phyloP scores from a whole-genome alignment of 92 coral and sea anemone species.

The Nematostella vectensis region DNA sequence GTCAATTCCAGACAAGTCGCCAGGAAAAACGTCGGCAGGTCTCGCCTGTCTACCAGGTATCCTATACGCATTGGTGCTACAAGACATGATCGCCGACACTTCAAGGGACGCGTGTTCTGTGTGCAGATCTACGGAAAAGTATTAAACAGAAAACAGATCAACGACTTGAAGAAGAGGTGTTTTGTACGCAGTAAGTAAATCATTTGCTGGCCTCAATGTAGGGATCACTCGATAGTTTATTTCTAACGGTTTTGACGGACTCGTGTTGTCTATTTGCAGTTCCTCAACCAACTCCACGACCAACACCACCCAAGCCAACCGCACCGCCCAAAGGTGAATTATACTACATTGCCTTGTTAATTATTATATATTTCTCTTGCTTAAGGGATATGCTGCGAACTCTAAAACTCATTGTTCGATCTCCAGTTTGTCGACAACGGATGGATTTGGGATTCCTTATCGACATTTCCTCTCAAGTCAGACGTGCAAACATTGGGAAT shows the following conservation, averaged over 20 bases:
- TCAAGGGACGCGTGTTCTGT: slow-evolving; percentile 53
- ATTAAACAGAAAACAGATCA: slow-evolving; percentile 25
- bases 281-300: too few species aligned
- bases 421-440: slow-evolving; percentile 45
- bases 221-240: too few species aligned
- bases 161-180: slow-evolving; percentile 35
- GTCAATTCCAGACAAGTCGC: slow-evolving; percentile 35
- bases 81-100: slow-evolving; percentile 30
- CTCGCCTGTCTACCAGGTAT: slow-evolving; percentile 46
- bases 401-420: too few species aligned
- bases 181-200: slow-evolving; percentile 47
- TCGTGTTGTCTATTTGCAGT: background rate
- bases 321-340: too few species aligned
- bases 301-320: too few species aligned
- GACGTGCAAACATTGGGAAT: slow-evolving; percentile 40
- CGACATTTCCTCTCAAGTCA: slow-evolving; percentile 40
- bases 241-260: too few species aligned
- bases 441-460: slow-evolving; percentile 61
- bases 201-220: background rate
- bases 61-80: slow-evolving; percentile 57
- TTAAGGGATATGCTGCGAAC: too few species aligned
- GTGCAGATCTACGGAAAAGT: slow-evolving; percentile 50
- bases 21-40: slow-evolving; percentile 31
- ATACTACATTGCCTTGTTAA: too few species aligned
- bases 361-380: too few species aligned